These are phyloP conservation scores for Habropoda laboriosa DNA, from an alignment of 1,140 invertebrate genomes.

Conservation along the genomic window DNA sequence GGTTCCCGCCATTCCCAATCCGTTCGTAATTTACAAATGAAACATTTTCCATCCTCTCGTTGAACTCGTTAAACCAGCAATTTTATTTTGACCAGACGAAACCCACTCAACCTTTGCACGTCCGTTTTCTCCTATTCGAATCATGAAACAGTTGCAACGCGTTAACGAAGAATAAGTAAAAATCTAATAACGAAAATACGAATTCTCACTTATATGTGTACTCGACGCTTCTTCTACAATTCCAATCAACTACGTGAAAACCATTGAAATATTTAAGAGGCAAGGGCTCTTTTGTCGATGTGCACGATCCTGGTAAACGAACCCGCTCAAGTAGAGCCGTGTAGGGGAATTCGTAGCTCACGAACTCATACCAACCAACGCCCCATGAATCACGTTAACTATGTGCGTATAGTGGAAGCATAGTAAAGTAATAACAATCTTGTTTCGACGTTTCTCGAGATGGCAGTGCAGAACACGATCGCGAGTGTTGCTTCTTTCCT, in stretches of 20 bases:
- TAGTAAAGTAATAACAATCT: neutral
- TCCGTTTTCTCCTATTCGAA: too few species aligned
- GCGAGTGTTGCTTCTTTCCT: conserved; percentile 5
- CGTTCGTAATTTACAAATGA: conserved; percentile 6
- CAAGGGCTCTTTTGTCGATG: too few species aligned
- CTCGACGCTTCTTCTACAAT: too few species aligned
- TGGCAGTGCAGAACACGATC: conserved; percentile 2
- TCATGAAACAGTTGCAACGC: too few species aligned
- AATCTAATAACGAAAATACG: too few species aligned
- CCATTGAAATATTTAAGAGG: conserved; percentile 11
- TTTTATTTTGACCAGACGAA: too few species aligned
- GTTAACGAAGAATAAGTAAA: too few species aligned
- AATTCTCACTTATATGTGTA: too few species aligned
- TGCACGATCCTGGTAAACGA: conserved; percentile 3
- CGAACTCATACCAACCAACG: conserved; percentile 58
- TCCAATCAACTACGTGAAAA: neutral
- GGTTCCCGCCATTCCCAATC: too few species aligned
- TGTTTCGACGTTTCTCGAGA: neutral
- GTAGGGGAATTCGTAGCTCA: conserved; percentile 15
- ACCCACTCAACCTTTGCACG: too few species aligned
- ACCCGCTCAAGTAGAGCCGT: too few species aligned
- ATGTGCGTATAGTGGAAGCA: conserved; percentile 35
- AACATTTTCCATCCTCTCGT: conserved; percentile 7
- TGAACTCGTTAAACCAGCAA: too few species aligned
- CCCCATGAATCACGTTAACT: conserved; percentile 62